Evolutionary conservation across 2,797 vertebrate genomes (phyloP), one percentile per base, ranked within the genome.

Genomic region (Myoxocephalus aenaeus): DNA sequence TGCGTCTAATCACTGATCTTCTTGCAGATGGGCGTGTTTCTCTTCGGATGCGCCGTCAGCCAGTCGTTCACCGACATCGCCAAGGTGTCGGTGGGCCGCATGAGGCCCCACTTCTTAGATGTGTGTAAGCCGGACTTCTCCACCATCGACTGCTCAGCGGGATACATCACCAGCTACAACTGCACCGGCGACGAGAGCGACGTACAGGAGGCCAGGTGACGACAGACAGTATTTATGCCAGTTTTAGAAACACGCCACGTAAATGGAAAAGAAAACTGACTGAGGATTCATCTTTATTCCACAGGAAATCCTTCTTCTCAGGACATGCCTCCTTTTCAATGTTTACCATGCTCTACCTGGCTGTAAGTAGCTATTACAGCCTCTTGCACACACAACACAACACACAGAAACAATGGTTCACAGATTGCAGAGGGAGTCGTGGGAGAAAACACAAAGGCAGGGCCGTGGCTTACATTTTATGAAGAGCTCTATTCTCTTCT

Each of bases 61-160:
- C 98, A 99, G 92, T 99, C 98, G 5, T 98, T 99, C 94, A 99
- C 98, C 29, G 98, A 99, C 95, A 99, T 99, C 36, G 98, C 98
- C 84, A 99, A 99, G 92, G 98, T 99, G 89, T 98, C 98, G 0
- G 97, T 99, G 29, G 98, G 98, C 36, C 97, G 98, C 36, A 94
- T 99, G 95, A 94, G 98, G 80, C 98, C 98, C 0, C 97, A 99
- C 88, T 99, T 99, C 92, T 76, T 99, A 79, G 95, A 92, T 0
- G 95, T 99, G 65, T 99, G 98, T 17, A 78, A 85, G 32, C 95
- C 95, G 5, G 93, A 97, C 87, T 96, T 96, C 89, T 92, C 95
- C 79, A 89, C 86, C 67, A 96, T 98, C 90, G 92, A 98, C 94
- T 99, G 98, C 48, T 95, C 96, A 0, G 81, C 91, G 67, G 97